Evolutionary conservation across 2,113 vertebrate genomes (phyloP).

Genomic region (Spea bombifrons): DNA sequence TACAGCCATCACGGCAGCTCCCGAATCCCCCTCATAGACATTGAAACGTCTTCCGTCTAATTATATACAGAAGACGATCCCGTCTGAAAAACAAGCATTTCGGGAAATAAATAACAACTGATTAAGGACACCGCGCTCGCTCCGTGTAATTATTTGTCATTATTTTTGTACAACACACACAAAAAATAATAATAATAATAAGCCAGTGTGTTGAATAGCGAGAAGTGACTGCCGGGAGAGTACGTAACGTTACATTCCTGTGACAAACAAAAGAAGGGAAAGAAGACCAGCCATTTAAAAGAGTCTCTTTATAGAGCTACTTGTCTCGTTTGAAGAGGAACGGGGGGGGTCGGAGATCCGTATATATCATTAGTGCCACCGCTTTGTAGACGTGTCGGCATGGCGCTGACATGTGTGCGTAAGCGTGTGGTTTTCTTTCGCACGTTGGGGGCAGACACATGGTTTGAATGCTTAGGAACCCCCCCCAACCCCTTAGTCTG

Average conservation of each 20-base stretch:
- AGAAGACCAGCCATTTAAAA: slow-evolving; percentile 1
- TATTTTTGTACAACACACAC: slow-evolving; percentile 20
- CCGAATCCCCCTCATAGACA: slow-evolving; percentile 3
- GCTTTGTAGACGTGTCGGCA: background rate
- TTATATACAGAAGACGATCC: slow-evolving; percentile 28
- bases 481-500: too few relatives aligned
- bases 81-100: slow-evolving; percentile 31
- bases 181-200: background rate
- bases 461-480: too few relatives aligned
- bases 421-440: background rate
- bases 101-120: slow-evolving; percentile 23
- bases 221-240: slow-evolving; percentile 2
- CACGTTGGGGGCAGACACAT: background rate
- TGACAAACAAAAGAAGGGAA: slow-evolving; percentile 32
- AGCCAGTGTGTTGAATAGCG: slow-evolving; percentile 3
- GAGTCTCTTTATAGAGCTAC: background rate
- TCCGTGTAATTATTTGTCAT: slow-evolving; percentile 34
- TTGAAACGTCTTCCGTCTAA: slow-evolving; percentile 28
- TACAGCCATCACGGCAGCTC: background rate
- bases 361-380: slow-evolving; percentile 24
- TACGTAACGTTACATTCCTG: background rate
- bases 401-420: background rate
- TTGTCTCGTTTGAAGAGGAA: background rate
- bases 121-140: slow-evolving; percentile 2
- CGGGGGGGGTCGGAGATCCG: background rate